These are phyloP conservation scores for Oncopodura yosiiana DNA, from an alignment of 1,140 invertebrate genomes.

Conservation along the genomic window DNA sequence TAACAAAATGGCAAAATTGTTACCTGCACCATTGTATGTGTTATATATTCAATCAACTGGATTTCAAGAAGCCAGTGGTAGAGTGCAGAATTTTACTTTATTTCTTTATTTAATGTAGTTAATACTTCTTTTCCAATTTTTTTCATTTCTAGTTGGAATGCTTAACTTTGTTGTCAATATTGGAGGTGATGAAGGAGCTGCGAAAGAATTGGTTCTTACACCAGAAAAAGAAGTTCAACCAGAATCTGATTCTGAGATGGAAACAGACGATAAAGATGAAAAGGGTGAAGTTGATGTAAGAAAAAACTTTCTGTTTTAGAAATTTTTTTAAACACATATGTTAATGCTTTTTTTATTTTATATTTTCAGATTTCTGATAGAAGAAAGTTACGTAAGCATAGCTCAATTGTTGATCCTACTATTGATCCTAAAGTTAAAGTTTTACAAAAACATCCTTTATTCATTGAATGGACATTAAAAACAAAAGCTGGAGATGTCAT, in stretches of 20 bases:
- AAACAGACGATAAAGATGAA: constrained; percentile 44
- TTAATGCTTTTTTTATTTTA: constrained; percentile 1
- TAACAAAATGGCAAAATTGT: constrained; percentile 62
- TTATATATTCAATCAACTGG: constrained; percentile 74
- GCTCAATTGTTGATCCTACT: constrained; percentile 27
- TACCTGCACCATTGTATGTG: constrained; percentile 75
- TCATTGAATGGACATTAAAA: constrained; percentile 53
- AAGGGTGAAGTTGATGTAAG: constrained; percentile 35
- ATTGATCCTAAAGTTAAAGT: constrained; percentile 57
- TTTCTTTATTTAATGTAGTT: constrained; percentile 12
- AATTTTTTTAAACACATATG: background rate
- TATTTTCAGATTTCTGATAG: constrained; percentile 8
- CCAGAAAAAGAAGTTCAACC: constrained; percentile 50
- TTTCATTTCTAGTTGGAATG: background rate
- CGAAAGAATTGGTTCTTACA: constrained; percentile 52
- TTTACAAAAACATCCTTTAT: constrained; percentile 62
- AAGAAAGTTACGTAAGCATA: constrained; percentile 25
- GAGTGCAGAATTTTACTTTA: constrained; percentile 29
- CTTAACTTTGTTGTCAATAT: constrained; percentile 47
- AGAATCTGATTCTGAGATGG: constrained; percentile 52
- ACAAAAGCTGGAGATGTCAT: constrained; percentile 45
- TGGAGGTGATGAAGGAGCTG: constrained; percentile 71
- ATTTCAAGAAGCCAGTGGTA: constrained; percentile 68
- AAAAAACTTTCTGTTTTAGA: background rate
- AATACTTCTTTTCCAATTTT: background rate